phyloP scores from a whole-genome alignment of 2,113 vertebrate species.

The Lipotes vexillifer region DNA sequence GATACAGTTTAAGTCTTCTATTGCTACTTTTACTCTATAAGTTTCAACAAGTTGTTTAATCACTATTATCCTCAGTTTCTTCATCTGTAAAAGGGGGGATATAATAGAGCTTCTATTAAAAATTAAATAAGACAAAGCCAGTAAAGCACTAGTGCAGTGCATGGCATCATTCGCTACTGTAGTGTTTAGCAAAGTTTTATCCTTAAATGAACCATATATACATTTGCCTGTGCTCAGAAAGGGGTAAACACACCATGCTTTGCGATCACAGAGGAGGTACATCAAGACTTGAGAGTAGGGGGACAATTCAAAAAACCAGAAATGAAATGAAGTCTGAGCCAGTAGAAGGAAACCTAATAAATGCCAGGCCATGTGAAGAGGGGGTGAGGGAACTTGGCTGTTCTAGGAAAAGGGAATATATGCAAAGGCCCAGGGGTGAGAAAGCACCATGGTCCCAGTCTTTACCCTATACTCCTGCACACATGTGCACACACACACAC shows the following conservation, averaged over 20 bases:
- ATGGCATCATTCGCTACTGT: too few relatives aligned
- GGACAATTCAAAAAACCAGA: background rate
- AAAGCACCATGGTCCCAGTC: rapidly evolving
- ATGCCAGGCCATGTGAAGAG: background rate
- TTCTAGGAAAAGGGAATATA: background rate
- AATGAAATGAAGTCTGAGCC: background rate
- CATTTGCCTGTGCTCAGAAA: background rate
- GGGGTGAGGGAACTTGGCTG: background rate
- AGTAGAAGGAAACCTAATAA: background rate
- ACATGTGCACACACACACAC: background rate
- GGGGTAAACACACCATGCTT: background rate
- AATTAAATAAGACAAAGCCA: background rate
- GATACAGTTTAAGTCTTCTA: background rate
- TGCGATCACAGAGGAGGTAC: background rate
- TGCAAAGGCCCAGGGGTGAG: background rate
- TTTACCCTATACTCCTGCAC: background rate
- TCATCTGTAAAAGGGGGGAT: background rate
- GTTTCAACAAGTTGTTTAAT: background rate
- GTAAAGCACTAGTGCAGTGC: background rate
- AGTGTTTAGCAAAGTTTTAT: background rate
- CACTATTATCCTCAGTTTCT: background rate
- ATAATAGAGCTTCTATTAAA: background rate
- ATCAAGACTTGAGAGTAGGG: background rate
- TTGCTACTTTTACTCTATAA: background rate
- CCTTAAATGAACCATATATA: background rate